phyloP scores from a whole-genome alignment of 2,797 vertebrate genomes.

The Poeciliopsis gracilis region DNA sequence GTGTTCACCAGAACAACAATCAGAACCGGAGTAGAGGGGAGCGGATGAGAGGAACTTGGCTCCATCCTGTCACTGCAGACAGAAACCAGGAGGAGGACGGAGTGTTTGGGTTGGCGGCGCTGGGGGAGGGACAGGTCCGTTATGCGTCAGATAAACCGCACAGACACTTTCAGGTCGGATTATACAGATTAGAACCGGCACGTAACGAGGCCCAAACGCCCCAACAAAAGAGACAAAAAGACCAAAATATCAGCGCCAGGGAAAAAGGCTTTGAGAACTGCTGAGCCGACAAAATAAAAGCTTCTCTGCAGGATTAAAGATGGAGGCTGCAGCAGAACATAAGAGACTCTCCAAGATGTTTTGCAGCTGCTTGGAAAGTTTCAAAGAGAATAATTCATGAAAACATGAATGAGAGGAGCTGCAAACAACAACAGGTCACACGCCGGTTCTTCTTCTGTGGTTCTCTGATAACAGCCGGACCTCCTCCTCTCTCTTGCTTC shows the following conservation, averaged over 20 bases:
- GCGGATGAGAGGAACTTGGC: not conserved
- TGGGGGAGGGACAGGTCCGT: not conserved
- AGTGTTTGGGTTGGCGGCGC: not conserved
- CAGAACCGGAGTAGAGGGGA: not conserved
- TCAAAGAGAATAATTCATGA: slow-evolving; percentile 1
- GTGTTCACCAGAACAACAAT: not conserved
- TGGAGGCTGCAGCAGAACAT: not conserved
- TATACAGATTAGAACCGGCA: slow-evolving; percentile 3
- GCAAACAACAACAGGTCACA: slow-evolving; percentile 1
- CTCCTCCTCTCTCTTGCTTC: slow-evolving; percentile 8
- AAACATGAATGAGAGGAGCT: not conserved
- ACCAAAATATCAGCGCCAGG: not conserved
- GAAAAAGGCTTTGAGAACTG: not conserved
- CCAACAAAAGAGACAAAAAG: not conserved
- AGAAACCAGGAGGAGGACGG: not conserved
- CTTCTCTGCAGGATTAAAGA: not conserved
- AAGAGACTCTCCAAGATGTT: too few species aligned
- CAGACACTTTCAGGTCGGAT: not conserved
- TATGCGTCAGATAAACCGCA: not conserved
- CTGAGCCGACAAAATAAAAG: not conserved
- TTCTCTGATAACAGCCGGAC: slow-evolving; percentile 18
- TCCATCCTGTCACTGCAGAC: not conserved
- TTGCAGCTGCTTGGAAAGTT: not conserved
- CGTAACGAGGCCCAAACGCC: not conserved
- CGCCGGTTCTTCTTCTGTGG: not conserved